Conservation (phyloP, 1,140 invertebrate species). For the Oncopodura yosiiana region DNA sequence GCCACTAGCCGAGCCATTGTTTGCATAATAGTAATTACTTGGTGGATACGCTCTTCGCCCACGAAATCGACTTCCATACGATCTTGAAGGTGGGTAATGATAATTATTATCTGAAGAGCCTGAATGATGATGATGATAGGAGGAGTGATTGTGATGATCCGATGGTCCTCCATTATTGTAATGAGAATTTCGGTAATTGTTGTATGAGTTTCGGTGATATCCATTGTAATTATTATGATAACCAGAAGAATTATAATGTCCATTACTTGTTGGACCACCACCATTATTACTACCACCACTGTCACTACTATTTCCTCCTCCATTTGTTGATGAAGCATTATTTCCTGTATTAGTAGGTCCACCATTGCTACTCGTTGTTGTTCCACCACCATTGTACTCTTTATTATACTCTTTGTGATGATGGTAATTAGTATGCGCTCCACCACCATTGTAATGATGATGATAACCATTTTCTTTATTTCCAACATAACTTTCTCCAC, state of each 20-base stretch:
- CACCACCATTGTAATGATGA: too few relatives aligned
- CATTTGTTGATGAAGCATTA: not conserved
- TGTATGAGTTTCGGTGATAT: constrained; percentile 12
- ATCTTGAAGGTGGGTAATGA: not conserved
- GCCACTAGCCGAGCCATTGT: constrained; percentile 3
- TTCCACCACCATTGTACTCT: too few relatives aligned
- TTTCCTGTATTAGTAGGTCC: too few relatives aligned
- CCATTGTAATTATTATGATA: constrained; percentile 9
- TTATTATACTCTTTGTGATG: too few relatives aligned
- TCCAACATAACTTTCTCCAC: too few relatives aligned
- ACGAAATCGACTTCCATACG: too few relatives aligned
- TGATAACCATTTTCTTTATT: too few relatives aligned
- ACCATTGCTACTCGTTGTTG: too few relatives aligned
- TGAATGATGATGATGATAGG: not conserved
- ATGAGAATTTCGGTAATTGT: not conserved
- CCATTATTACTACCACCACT: not conserved
- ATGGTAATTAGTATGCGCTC: too few relatives aligned
- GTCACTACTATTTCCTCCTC: not conserved
- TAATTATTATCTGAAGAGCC: not conserved
- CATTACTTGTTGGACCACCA: not conserved
- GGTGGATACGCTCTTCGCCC: not conserved
- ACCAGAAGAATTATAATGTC: constrained; percentile 2
- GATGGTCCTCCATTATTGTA: constrained; percentile 7
- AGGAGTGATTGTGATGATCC: not conserved
- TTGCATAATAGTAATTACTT: constrained; percentile 19